Evolutionary conservation across 2,797 vertebrate genomes (phyloP), one percentile per base, ranked within the genome.

Genomic region (Dendrocincla tyrannina): DNA sequence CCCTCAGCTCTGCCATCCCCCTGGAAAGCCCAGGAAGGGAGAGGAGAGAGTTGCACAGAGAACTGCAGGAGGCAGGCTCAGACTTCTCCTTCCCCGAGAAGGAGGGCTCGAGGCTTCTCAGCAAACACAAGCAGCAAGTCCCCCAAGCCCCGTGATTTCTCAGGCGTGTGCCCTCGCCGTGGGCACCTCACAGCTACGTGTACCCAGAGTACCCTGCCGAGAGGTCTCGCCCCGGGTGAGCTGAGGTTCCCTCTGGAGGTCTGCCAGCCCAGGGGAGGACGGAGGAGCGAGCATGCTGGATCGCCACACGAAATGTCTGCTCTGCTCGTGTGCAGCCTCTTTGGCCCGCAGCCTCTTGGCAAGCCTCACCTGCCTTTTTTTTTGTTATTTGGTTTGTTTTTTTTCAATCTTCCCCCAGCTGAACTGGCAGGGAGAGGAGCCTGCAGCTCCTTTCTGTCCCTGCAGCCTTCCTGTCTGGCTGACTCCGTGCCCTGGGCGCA

Each of bases 401-500:
- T 49, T 56, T 17, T 37, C 18, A 27, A 12, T 18, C 49, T 88
- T 80, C 23, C 60, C 53, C 60, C 58, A 83, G 85, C 85, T 93
- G 89, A 92, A 82, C 86, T 87, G 78, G 82, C 1, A 13, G 42
- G 0, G 85, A 72, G 85, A 53, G 53, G 64, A 96, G 91, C 66
- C 69, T 94, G 87, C 24, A 2, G 85, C 87, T 96, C 50, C 64
- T 77, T 80, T 85, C 81, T 80, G 75, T 91, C 89, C 91, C 79
- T 66, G 66, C 84, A 83, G 89, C 75, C 77, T 95, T 94, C 88
- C 93, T 89, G 95, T 49, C 93, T 95, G 94, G 70, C 91, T 96
- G 90, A 91, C 14, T 85, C 85, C 91, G 42, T 94, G 87, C 76
- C 77, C 91, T 90, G 92, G 67, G 67, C 88, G 22, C 94, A 94